A percentile compares a stretch with the other conserved stretches of the same genome.
Evolutionary conservation across 2,888 invertebrate species (phyloP).

Genomic region (Drosophila basisetae): DNA sequence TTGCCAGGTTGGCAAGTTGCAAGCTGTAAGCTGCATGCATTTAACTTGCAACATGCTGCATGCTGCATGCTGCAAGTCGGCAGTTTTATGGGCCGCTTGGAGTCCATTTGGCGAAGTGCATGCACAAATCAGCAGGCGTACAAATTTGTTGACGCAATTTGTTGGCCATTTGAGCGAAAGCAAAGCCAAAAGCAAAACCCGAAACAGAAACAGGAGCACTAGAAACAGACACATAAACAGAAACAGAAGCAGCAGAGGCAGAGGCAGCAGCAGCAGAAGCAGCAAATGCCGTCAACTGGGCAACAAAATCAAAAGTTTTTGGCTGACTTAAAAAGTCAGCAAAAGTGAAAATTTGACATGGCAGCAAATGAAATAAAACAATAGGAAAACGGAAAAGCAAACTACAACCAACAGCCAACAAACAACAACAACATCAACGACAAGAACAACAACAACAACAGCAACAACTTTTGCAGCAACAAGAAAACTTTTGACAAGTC

Average conservation of each 20-base stretch:
- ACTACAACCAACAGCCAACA: conserved; percentile 27
- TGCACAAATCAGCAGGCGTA: conserved; percentile 68
- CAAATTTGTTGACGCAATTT: conserved; percentile 62
- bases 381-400: conserved; percentile 47
- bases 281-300: conserved; percentile 31
- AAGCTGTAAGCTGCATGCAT: conserved; percentile 5
- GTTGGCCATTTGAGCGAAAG: conserved; percentile 42
- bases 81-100: conserved; percentile 56
- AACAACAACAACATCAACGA: conserved; percentile 17
- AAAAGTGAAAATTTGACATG: conserved; percentile 79
- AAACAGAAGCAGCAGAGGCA: not conserved
- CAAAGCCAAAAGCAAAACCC: conserved; percentile 4
- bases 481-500: conserved; percentile 71
- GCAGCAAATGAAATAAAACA: conserved; percentile 69
- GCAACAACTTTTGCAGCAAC: conserved; percentile 38
- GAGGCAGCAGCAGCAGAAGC: not conserved
- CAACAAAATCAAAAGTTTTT: conserved; percentile 53
- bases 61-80: conserved; percentile 25
- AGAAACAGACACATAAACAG: conserved; percentile 4
- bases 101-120: conserved; percentile 51
- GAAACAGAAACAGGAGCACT: not conserved
- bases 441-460: conserved; percentile 18
- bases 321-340: conserved; percentile 74
- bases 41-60: not conserved
- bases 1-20: conserved; percentile 39